phyloP scores from a whole-genome alignment of 2,888 invertebrate genomes.

The Trissoscelio sp. region DNA sequence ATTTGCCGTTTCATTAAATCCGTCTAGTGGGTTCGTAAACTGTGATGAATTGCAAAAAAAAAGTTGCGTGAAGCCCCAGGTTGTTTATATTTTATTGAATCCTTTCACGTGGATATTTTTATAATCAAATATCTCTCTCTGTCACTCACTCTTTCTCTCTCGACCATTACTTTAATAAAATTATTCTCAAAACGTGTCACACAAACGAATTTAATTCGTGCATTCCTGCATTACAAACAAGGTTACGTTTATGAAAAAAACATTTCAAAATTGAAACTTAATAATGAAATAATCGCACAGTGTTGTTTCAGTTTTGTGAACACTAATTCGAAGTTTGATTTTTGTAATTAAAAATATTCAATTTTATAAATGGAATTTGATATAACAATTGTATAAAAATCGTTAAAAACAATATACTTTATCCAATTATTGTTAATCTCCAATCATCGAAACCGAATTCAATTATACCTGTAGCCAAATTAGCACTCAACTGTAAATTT shows the following conservation, averaged over 20 bases:
- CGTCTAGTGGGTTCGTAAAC: neutral
- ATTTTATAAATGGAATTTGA: no score
- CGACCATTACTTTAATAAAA: conserved; percentile 18
- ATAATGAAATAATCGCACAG: neutral
- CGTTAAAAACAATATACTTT: no score
- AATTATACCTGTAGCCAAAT: no score
- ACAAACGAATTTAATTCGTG: conserved; percentile 22
- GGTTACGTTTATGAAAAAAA: conserved; percentile 7
- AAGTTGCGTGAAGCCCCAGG: neutral
- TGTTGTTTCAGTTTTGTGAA: no score
- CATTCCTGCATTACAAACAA: conserved; percentile 26
- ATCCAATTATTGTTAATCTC: no score
- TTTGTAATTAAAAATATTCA: no score
- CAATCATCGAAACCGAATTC: no score
- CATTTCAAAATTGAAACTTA: conserved; percentile 9
- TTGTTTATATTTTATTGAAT: conserved; percentile 10
- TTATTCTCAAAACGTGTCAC: conserved; percentile 23
- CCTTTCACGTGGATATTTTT: conserved; percentile 22
- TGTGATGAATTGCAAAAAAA: neutral
- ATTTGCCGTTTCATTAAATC: conserved; percentile 9
- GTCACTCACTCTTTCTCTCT: no score
- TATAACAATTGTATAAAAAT: no score
- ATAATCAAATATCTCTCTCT: conserved; percentile 36
- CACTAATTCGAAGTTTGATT: no score
- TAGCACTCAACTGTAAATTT: no score